Percentiles rank a stretch among this genome's conserved stretches.
phyloP scores from a whole-genome alignment of 1,140 invertebrate genomes.

The Achatina immaculata region DNA sequence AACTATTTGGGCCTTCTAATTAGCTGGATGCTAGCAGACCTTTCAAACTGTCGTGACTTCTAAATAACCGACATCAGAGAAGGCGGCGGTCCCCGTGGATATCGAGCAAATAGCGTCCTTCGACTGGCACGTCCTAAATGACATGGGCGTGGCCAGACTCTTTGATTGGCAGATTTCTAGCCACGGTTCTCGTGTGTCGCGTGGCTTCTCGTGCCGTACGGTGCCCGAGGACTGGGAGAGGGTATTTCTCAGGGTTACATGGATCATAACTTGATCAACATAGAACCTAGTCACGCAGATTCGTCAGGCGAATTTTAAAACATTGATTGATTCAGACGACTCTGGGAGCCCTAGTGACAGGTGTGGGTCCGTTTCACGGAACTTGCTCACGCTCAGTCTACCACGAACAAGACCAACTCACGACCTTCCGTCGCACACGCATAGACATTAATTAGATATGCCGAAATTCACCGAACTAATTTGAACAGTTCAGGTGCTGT shows the following conservation, averaged over 20 bases:
- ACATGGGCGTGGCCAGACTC: not conserved
- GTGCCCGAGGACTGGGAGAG: not conserved
- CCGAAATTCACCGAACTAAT: not conserved
- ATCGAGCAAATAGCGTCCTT: not conserved
- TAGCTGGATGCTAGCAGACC: constrained; percentile 5
- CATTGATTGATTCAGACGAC: constrained; percentile 35
- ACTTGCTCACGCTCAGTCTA: constrained; percentile 13
- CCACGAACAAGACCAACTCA: not conserved
- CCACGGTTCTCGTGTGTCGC: constrained; percentile 16
- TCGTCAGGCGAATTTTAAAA: constrained; percentile 27
- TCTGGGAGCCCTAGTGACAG: constrained; percentile 23
- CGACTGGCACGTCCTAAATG: not conserved
- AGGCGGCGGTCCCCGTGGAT: not conserved
- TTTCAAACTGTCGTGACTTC: not conserved
- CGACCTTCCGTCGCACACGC: constrained; percentile 13
- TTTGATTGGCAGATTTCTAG: constrained; percentile 6
- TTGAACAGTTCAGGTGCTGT: not conserved
- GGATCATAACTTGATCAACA: constrained; percentile 32
- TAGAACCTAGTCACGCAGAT: constrained; percentile 28
- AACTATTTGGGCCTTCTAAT: not conserved
- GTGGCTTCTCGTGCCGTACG: constrained; percentile 31
- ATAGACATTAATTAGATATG: constrained; percentile 16
- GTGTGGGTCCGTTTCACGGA: constrained; percentile 29
- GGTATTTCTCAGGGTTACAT: constrained; percentile 16
- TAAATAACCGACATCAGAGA: not conserved